Evolutionary conservation across 2,888 invertebrate species (phyloP).

Genomic region (Heliconius sara): DNA sequence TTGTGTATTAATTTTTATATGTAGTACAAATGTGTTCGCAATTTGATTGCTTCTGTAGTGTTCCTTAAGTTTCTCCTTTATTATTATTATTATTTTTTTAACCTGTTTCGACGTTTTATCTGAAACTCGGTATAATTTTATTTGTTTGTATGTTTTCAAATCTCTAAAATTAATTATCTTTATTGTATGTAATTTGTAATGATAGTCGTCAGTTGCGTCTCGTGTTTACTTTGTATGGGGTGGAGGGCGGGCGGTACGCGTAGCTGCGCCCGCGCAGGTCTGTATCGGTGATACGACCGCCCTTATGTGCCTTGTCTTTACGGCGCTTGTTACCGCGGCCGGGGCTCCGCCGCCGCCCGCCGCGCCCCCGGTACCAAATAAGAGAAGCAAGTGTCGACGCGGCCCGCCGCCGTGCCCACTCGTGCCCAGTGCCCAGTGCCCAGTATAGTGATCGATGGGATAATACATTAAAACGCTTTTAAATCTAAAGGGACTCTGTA

Average conservation of each 20-base stretch:
- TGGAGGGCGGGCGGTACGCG: slow-evolving; percentile 1
- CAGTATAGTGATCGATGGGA: not conserved
- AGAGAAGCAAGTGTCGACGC: slow-evolving; percentile 59
- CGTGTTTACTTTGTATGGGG: slow-evolving; percentile 31
- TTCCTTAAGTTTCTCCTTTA: slow-evolving; percentile 73
- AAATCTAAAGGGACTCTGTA: slow-evolving; percentile 25
- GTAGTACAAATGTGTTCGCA: slow-evolving; percentile 85
- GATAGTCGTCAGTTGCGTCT: slow-evolving; percentile 60
- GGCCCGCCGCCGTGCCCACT: slow-evolving; percentile 15
- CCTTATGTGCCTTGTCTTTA: slow-evolving; percentile 46
- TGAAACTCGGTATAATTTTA: slow-evolving; percentile 66
- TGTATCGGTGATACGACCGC: slow-evolving; percentile 26
- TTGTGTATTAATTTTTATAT: slow-evolving; percentile 84
- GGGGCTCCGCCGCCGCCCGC: slow-evolving; percentile 36
- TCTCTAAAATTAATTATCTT: slow-evolving; percentile 52
- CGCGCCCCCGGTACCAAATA: slow-evolving; percentile 75
- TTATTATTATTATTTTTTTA: slow-evolving; percentile 52
- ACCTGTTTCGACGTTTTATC: slow-evolving; percentile 78
- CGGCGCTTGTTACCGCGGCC: slow-evolving; percentile 40
- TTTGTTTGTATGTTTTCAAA: slow-evolving; percentile 55
- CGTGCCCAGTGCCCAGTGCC: not conserved
- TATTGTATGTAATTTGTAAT: slow-evolving; percentile 53
- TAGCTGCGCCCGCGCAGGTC: slow-evolving; percentile 33
- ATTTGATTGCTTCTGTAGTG: slow-evolving; percentile 84
- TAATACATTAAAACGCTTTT: slow-evolving; percentile 22